Conservation (phyloP, 2,797 vertebrate species). For the Sciaenops ocellatus region DNA sequence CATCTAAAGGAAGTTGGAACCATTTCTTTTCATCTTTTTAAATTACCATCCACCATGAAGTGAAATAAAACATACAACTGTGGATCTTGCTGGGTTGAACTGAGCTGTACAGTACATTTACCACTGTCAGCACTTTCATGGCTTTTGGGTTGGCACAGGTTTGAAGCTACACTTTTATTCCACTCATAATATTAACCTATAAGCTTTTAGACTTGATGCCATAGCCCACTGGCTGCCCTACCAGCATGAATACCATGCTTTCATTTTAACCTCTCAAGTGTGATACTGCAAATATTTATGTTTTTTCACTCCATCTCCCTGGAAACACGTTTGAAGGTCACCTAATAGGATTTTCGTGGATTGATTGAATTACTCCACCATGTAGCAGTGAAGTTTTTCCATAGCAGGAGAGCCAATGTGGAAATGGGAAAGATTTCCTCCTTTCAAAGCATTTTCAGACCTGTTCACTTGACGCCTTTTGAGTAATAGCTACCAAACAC, state of each 20-base stretch:
- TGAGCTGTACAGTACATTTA: slow-evolving; percentile 40
- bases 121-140: slow-evolving; percentile 60
- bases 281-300: slow-evolving; percentile 83
- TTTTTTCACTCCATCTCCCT: slow-evolving; percentile 74
- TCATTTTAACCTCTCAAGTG: slow-evolving; percentile 76
- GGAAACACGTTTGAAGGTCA: slow-evolving; percentile 77
- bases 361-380: slow-evolving; percentile 74
- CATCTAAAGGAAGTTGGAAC: slow-evolving; percentile 1
- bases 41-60: background rate
- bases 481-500: background rate
- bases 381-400: slow-evolving; percentile 77
- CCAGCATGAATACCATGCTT: slow-evolving; percentile 74
- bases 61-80: slow-evolving; percentile 44
- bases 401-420: slow-evolving; percentile 60
- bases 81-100: slow-evolving; percentile 22
- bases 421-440: slow-evolving; percentile 55
- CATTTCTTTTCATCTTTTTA: slow-evolving; percentile 6
- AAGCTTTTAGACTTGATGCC: slow-evolving; percentile 59
- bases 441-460: slow-evolving; percentile 38
- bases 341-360: slow-evolving; percentile 75
- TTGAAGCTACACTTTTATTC: slow-evolving; percentile 72
- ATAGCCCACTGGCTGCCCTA: slow-evolving; percentile 54
- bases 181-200: slow-evolving; percentile 72
- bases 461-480: slow-evolving; percentile 38
- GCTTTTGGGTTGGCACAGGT: slow-evolving; percentile 54